These are phyloP conservation scores for Drosophila ochracea DNA, from an alignment of 2,888 invertebrate species.

Conservation along the genomic window DNA sequence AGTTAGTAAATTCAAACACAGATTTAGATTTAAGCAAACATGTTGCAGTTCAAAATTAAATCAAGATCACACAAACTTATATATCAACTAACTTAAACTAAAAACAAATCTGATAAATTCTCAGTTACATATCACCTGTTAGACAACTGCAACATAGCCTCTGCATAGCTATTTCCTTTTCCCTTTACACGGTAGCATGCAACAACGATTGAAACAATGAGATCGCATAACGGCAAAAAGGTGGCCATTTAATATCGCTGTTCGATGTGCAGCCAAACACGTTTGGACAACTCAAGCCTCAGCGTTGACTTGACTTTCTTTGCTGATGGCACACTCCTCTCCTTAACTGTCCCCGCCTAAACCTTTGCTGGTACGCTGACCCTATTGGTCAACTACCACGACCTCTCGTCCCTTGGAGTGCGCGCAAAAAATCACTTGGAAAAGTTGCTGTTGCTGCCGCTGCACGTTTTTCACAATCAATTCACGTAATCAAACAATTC, in stretches of 20 bases:
- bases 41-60: not conserved
- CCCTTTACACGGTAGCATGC: not conserved
- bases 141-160: not conserved
- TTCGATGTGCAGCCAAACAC: conserved; percentile 61
- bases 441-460: conserved; percentile 61
- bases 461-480: conserved; percentile 82
- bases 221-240: conserved; percentile 53
- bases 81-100: not conserved
- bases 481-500: conserved; percentile 84
- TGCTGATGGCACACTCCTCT: conserved; percentile 32
- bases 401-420: not conserved
- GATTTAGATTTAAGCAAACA: not conserved
- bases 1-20: not conserved
- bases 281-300: conserved; percentile 38
- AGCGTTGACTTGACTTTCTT: conserved; percentile 45
- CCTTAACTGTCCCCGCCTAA: not conserved
- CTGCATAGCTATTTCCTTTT: not conserved
- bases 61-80: not conserved
- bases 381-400: conserved; percentile 13
- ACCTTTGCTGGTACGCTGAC: not conserved
- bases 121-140: not conserved
- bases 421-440: conserved; percentile 17
- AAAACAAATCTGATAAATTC: not conserved
- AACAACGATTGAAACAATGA: conserved; percentile 19
- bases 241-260: conserved; percentile 72